phyloP scores from a whole-genome alignment of 1,140 invertebrate species.

The Cryptotermes secundus region DNA sequence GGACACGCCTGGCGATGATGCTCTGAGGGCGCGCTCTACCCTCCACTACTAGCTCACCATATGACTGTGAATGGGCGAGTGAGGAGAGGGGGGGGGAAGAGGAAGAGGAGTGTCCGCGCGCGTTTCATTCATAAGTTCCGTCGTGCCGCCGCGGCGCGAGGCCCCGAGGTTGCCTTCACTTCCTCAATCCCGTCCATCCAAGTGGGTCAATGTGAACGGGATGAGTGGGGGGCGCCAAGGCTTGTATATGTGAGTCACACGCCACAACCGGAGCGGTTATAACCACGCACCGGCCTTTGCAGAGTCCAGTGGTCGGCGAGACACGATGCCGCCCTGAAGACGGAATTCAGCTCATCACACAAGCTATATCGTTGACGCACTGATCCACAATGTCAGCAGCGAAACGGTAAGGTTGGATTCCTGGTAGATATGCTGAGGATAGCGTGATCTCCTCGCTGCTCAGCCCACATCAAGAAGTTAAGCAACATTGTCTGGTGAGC shows the following conservation, averaged over 20 bases:
- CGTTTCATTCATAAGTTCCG: conserved; percentile 14
- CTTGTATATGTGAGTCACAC: not conserved
- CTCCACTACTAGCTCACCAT: not conserved
- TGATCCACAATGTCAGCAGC: too few species aligned
- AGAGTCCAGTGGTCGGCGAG: not conserved
- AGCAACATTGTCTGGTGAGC: too few species aligned
- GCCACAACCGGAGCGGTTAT: not conserved
- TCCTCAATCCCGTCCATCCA: conserved; percentile 1
- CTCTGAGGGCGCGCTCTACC: not conserved
- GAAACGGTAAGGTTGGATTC: too few species aligned
- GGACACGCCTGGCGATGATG: not conserved
- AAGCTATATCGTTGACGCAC: too few species aligned
- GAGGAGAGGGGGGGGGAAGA: not conserved
- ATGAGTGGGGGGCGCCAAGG: not conserved
- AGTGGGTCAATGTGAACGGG: conserved; percentile 9
- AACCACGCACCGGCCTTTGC: not conserved
- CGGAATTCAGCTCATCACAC: too few species aligned
- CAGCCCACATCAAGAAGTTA: too few species aligned
- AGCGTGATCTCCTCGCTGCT: too few species aligned
- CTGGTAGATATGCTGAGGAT: too few species aligned
- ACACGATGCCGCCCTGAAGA: too few species aligned
- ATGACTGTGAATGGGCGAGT: not conserved
- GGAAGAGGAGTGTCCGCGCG: not conserved
- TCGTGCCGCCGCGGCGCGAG: conserved; percentile 12
- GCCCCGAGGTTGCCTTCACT: conserved; percentile 3